A percentile compares a stretch with the other conserved stretches of the same genome.
Evolutionary conservation across 2,888 invertebrate species (phyloP).

Genomic region (Auanema freiburgensis): DNA sequence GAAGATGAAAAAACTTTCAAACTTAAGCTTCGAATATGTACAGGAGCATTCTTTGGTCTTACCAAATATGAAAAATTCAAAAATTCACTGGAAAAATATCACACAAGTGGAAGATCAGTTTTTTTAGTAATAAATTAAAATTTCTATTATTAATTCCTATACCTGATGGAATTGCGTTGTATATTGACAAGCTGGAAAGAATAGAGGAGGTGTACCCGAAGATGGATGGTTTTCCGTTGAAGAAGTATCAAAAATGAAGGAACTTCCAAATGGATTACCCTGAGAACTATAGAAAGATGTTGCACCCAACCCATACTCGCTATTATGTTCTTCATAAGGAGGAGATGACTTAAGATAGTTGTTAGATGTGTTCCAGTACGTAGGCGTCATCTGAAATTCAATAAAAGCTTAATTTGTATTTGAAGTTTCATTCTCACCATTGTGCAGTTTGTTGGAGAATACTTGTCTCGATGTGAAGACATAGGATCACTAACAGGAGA

Average conservation of each 20-base stretch:
- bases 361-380: background rate
- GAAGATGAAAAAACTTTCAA: too few relatives aligned
- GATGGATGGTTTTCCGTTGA: background rate
- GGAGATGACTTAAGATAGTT: background rate
- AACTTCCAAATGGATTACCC: slow-evolving; percentile 1
- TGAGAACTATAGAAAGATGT: background rate
- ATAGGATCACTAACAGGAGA: slow-evolving; percentile 18
- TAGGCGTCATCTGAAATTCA: background rate
- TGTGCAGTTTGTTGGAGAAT: slow-evolving; percentile 6
- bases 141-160: background rate
- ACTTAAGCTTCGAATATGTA: too few relatives aligned
- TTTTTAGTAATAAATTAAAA: too few relatives aligned
- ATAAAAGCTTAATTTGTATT: background rate
- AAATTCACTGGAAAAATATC: too few relatives aligned
- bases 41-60: too few relatives aligned
- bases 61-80: too few relatives aligned
- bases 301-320: background rate
- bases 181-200: slow-evolving; percentile 1
- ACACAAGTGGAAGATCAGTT: too few relatives aligned
- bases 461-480: background rate
- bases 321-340: background rate
- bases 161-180: background rate
- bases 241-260: background rate
- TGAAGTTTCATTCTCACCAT: background rate
- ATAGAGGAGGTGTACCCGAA: background rate